A percentile compares a stretch with the other conserved stretches of the same genome.
These are phyloP conservation scores for Columbina picui DNA, from an alignment of 2,113 vertebrate genomes.

Conservation along the genomic window DNA sequence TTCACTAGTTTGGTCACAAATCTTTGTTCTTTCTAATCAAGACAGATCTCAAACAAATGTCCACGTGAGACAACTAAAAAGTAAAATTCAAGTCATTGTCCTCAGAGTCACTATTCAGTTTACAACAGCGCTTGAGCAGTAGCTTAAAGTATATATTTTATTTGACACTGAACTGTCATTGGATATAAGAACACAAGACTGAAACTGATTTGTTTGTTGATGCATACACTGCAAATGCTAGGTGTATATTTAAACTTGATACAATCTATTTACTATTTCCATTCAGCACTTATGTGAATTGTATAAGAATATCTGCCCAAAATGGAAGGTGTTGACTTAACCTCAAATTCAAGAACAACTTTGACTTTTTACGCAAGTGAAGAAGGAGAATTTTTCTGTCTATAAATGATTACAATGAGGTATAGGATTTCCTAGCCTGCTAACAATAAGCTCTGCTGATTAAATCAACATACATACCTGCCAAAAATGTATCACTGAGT, in stretches of 20 bases:
- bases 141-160: not conserved
- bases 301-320: not conserved
- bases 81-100: not conserved
- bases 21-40: not conserved
- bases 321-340: not conserved
- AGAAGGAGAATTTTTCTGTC: not conserved
- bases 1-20: not conserved
- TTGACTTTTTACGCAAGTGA: not conserved
- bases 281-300: not conserved
- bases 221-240: not conserved
- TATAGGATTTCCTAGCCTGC: not conserved
- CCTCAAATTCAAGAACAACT: not conserved
- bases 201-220: not conserved
- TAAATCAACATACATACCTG: not conserved
- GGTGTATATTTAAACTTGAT: not conserved
- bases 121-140: not conserved
- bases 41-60: not conserved
- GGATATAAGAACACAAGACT: not conserved
- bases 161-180: not conserved
- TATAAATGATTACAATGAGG: not conserved
- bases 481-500: slow-evolving; percentile 5
- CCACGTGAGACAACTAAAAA: not conserved
- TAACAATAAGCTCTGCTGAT: not conserved
- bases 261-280: not conserved
- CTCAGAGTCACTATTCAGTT: not conserved